Base-by-base conservation (phyloP, 2,113 vertebrate species). In the Podarcis muralis region DNA sequence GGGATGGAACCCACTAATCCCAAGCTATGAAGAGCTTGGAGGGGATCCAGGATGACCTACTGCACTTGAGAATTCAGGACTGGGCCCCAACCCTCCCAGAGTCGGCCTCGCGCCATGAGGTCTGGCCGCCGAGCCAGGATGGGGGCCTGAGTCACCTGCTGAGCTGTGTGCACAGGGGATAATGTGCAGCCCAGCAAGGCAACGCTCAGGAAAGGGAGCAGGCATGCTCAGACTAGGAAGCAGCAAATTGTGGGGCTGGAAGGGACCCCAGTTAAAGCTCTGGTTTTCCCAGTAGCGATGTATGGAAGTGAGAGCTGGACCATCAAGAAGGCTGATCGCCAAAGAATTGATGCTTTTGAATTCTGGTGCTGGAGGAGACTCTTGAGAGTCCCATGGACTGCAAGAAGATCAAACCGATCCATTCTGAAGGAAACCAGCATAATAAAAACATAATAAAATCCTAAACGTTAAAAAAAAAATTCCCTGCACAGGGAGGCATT, bases 61-160 rank as follows among this genome's bases (percentile, higher is more conserved):
- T 79, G 88, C 5, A 0, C 37, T 53, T 32, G 48, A 79, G 91
- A 87, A 82, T 85, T 32, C 0, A 0, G 1, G 75, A 74, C 9
- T 0, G 43, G 80, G 32, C 40, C 68, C 5, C 0, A n/a, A n/a
- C 57, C 18, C 22, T 83, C 37, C 0, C 6, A 25, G 1, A 18
- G 59, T 25, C 40, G 13, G 59, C n/a, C 30, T 66, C 59, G 68
- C 7, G 2, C 48, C 32, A 57, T 9, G 22, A 23, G 5, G 77
- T 35, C 85, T 30, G 22, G 15, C 8, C n/a, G 27, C 22, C 9
- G 62, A 81, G 27, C 0, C 65, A 1, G 0, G n/a, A 13, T 68
- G 18, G 23, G 62, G 62, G 15, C 3, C 3, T 5, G n/a, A 76
- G 66, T 75, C 82, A 69, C 85, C 77, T 78, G 82, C 81, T 0